Base-by-base conservation (phyloP, 2,113 vertebrate genomes). In the Colinus virginianus region DNA sequence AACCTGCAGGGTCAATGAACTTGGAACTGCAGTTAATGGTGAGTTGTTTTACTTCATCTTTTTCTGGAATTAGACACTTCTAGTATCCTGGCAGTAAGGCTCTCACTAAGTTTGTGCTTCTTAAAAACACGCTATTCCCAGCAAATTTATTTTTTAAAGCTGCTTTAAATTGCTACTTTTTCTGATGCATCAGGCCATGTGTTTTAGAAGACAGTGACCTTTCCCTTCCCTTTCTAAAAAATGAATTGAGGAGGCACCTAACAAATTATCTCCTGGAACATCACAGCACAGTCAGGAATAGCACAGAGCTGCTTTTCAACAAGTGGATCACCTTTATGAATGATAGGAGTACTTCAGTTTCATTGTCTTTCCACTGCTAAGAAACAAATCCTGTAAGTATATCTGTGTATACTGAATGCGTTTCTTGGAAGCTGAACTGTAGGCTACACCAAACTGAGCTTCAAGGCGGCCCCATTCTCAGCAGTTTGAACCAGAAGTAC, bases 321-420 rank as follows among this genome's bases (percentile, higher is more conserved):
- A 3, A 4, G 18, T 0, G 25, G 6, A 4, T 8, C 7, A 2
- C 0, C 42, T 32, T 4, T 1, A 6, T 66, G 74, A 19, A 13
- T 0, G 25, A 6, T 8, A 7, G 49, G 70, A 53, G 58, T 0
- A 42, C 21, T 70, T n/a, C 64, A 1, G 12, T 0, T 11, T 8
- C 30, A 8, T 18, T 25, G 28, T 7, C 17, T 6, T n/a, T 12
- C 32, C 43, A 28, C 8, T 4, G 9, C 12, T 40, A 28, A 12
- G 23, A 45, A 61, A 6, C 20, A 3, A 15, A 3, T 5, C 69
- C 87, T 25, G 14, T 7, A 4, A 9, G 30, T 1, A n/a, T 1
- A 34, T 4, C 18, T 19, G 1, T 0, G 0, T 4, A 2, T 6
- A 1, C 5, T 1, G 2, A 8, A 11, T 0, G 18, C 10, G 2